These are phyloP conservation scores for Drosophila pseudotakahashii DNA, from an alignment of 2,888 invertebrate genomes.

Conservation along the genomic window DNA sequence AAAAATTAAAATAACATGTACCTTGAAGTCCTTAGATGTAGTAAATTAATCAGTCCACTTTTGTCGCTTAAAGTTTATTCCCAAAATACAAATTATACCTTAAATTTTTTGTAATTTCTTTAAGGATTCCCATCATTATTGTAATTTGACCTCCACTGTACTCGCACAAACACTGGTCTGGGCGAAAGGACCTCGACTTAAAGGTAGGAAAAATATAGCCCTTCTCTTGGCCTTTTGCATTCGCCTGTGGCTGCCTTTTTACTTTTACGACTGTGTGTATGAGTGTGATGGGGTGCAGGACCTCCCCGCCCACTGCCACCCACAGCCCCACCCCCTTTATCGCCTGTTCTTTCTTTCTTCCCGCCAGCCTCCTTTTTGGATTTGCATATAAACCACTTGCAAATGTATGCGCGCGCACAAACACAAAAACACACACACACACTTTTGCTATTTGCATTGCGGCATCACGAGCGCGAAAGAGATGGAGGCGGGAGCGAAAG, in stretches of 20 bases:
- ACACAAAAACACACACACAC: slow-evolving; percentile 37
- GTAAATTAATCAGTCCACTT: no score
- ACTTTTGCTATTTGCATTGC: slow-evolving; percentile 63
- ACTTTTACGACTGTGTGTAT: slow-evolving; percentile 8
- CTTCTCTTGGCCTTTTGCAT: slow-evolving; percentile 35
- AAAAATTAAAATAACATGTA: no score
- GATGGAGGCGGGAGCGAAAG: slow-evolving; percentile 10
- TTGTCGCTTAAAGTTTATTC: no score
- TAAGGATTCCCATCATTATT: not conserved
- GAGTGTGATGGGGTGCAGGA: not conserved
- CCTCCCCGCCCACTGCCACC: not conserved
- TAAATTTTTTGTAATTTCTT: no score
- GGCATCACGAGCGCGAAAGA: slow-evolving; percentile 23
- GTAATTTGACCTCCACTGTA: not conserved
- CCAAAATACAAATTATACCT: no score
- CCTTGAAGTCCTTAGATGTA: no score
- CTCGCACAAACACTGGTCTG: slow-evolving; percentile 4
- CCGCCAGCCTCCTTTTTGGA: slow-evolving; percentile 52
- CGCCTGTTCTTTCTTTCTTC: not conserved
- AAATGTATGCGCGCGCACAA: slow-evolving; percentile 72
- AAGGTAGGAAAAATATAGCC: slow-evolving; percentile 55
- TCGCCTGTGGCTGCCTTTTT: slow-evolving; percentile 49
- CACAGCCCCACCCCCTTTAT: not conserved
- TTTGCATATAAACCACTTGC: slow-evolving; percentile 76
- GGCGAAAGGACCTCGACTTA: slow-evolving; percentile 38